Conservation (phyloP, 2,888 invertebrate genomes). For the Philonicus albiceps region DNA sequence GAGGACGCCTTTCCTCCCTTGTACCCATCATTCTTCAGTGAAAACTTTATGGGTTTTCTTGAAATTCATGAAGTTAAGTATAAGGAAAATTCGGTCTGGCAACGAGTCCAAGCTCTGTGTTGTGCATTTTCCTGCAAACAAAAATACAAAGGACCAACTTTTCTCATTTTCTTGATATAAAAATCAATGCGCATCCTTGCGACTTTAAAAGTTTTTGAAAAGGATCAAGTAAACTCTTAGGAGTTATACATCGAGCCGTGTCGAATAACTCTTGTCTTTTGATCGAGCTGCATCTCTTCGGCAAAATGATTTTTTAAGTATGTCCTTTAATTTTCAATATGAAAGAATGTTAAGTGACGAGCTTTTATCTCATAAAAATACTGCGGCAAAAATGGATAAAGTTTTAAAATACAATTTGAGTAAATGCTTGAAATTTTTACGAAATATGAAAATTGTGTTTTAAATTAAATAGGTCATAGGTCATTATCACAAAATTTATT, state of each 20-base stretch:
- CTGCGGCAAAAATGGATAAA: neutral
- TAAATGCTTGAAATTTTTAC: too few species aligned
- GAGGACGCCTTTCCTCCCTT: neutral
- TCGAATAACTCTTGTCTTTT: neutral
- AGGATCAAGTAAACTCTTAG: neutral
- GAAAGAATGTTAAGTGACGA: neutral
- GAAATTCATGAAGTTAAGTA: constrained; percentile 8
- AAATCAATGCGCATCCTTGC: constrained; percentile 6
- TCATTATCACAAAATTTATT: too few species aligned
- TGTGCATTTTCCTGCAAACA: neutral
- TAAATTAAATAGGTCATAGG: too few species aligned
- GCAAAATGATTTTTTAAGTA: neutral
- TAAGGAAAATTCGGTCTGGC: neutral
- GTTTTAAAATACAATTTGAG: neutral
- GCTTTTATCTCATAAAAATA: neutral
- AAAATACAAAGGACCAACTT: neutral
- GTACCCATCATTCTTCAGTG: neutral
- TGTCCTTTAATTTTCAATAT: neutral
- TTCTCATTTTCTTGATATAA: constrained; percentile 37
- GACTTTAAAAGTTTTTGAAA: constrained; percentile 1
- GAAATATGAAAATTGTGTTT: too few species aligned
- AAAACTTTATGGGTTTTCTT: neutral
- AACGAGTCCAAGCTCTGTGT: neutral
- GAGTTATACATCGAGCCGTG: neutral
- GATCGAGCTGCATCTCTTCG: neutral